Evolutionary conservation across 2,888 invertebrate species (phyloP).

Genomic region (Euplexia lucipara): DNA sequence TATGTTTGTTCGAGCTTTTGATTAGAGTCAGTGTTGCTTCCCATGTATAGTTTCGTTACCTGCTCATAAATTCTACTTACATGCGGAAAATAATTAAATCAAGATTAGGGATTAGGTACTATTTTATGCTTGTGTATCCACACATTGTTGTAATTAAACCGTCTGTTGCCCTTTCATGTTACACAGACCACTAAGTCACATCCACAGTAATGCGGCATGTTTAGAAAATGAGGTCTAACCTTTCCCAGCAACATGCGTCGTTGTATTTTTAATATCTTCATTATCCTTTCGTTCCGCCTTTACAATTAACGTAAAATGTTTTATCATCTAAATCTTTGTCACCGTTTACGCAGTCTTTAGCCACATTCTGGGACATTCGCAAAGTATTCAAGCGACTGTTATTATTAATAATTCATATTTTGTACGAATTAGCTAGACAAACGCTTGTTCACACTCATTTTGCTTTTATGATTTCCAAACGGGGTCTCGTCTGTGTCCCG

Average conservation of each 20-base stretch:
- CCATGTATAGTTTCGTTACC: neutral
- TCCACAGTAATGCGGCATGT: neutral
- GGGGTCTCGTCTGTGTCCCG: constrained; percentile 49
- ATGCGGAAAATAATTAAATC: neutral
- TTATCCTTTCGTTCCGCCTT: constrained; percentile 9
- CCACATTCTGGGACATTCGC: constrained; percentile 46
- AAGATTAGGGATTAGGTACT: neutral
- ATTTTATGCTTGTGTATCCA: neutral
- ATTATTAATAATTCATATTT: constrained; percentile 60
- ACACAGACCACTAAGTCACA: constrained; percentile 5
- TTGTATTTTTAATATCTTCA: constrained; percentile 27
- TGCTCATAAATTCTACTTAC: neutral
- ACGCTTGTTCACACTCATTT: constrained; percentile 51
- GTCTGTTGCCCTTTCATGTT: constrained; percentile 26
- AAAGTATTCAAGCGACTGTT: constrained; percentile 39
- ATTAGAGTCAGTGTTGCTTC: constrained; percentile 8
- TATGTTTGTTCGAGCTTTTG: constrained; percentile 15
- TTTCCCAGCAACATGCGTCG: constrained; percentile 1
- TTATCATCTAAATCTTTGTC: constrained; percentile 30
- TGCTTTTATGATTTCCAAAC: constrained; percentile 49
- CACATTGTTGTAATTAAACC: constrained; percentile 25
- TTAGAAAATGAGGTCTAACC: constrained; percentile 19
- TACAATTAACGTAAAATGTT: constrained; percentile 29
- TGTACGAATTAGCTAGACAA: constrained; percentile 53
- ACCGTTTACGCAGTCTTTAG: constrained; percentile 33